Evolutionary conservation across 2,888 invertebrate genomes (phyloP).

Genomic region (Drepana falcataria): DNA sequence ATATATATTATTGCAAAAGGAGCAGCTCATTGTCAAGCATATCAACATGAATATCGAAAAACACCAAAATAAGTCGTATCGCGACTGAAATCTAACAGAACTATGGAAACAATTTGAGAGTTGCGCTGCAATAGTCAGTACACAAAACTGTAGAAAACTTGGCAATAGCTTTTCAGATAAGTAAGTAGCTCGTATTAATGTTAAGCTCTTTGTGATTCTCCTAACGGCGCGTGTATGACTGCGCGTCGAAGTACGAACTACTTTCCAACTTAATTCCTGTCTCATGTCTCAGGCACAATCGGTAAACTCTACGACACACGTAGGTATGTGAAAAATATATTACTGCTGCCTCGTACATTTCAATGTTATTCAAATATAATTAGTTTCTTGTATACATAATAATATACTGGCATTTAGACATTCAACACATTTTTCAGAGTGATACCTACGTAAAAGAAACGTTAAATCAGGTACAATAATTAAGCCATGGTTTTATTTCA

Average conservation of each 20-base stretch:
- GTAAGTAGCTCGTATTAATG: constrained; percentile 68
- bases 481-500: no score
- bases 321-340: constrained; percentile 42
- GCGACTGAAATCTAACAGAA: no score
- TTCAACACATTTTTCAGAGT: constrained; percentile 11
- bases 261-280: constrained; percentile 69
- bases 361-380: constrained; percentile 11
- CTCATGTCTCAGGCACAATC: constrained; percentile 66
- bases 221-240: constrained; percentile 44
- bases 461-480: no score
- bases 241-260: constrained; percentile 50
- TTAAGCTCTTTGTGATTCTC: constrained; percentile 66
- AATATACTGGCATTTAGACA: constrained; percentile 3
- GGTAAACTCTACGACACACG: constrained; percentile 54
- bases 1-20: no score
- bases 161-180: constrained; percentile 65
- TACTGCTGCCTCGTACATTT: constrained; percentile 12
- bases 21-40: no score
- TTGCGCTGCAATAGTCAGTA: constrained; percentile 45
- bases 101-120: constrained; percentile 21
- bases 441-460: no score
- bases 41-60: no score
- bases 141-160: constrained; percentile 60
- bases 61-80: no score
- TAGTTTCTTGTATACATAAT: constrained; percentile 5